Evolutionary conservation across 2,888 invertebrate genomes (phyloP).

Genomic region (Isotomurus palustris): DNA sequence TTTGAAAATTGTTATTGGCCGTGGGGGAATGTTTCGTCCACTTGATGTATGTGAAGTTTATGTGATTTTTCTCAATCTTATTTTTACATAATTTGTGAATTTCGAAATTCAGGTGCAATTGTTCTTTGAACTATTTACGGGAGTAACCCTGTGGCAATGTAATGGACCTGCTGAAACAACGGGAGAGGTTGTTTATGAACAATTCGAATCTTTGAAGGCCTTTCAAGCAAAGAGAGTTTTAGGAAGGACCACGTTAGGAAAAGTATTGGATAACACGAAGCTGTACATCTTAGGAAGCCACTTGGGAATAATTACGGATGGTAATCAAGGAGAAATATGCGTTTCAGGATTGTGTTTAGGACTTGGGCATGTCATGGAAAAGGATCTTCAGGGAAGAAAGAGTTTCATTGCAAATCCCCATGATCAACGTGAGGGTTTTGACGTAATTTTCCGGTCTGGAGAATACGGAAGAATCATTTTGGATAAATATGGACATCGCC

Average conservation of each 20-base stretch:
- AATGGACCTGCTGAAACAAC: conserved; percentile 89
- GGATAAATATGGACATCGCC: conserved; percentile 23
- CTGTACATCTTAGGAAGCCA: conserved; percentile 70
- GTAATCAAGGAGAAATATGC: conserved; percentile 75
- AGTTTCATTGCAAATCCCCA: conserved; percentile 17
- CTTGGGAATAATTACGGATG: conserved; percentile 65
- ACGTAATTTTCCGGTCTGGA: conserved; percentile 28
- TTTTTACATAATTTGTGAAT: not conserved
- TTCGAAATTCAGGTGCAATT: conserved; percentile 8
- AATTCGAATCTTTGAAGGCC: conserved; percentile 56
- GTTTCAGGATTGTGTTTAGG: conserved; percentile 76
- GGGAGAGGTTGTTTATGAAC: conserved; percentile 80
- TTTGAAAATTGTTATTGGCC: conserved; percentile 13
- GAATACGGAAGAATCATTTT: conserved; percentile 34
- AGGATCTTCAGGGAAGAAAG: not conserved
- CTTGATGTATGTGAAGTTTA: conserved; percentile 4
- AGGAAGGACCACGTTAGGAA: conserved; percentile 70
- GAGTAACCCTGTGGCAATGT: conserved; percentile 72
- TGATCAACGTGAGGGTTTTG: conserved; percentile 19
- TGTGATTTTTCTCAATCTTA: not conserved
- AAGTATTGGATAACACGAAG: conserved; percentile 72
- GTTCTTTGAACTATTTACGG: conserved; percentile 69
- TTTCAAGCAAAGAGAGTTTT: conserved; percentile 56
- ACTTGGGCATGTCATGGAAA: conserved; percentile 63
- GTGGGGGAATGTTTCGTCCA: conserved; percentile 8